phyloP scores from a whole-genome alignment of 2,888 invertebrate species.

The Leucophenga maculata region DNA sequence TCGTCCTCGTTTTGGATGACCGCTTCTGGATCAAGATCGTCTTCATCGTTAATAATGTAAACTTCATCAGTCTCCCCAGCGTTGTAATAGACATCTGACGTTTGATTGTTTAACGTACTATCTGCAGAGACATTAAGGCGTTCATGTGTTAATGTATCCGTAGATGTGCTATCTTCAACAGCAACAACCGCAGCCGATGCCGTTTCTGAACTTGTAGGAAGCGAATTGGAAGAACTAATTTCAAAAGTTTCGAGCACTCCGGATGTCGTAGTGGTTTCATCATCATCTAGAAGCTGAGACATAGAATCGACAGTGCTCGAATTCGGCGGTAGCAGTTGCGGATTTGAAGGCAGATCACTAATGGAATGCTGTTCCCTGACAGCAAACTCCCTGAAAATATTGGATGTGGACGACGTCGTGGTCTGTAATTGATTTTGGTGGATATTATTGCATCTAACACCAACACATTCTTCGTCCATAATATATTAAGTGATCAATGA shows the following conservation, averaged over 20 bases:
- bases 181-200: conserved; percentile 55
- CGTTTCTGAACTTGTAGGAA: conserved; percentile 53
- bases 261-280: conserved; percentile 62
- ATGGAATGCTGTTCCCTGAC: neutral
- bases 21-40: conserved; percentile 57
- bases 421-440: conserved; percentile 24
- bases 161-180: conserved; percentile 64
- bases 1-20: conserved; percentile 35
- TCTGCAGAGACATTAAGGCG: no score
- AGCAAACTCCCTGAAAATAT: conserved; percentile 2
- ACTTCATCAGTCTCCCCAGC: conserved; percentile 52
- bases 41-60: conserved; percentile 66
- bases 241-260: conserved; percentile 62
- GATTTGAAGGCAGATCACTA: conserved; percentile 39
- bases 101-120: conserved; percentile 27
- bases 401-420: conserved; percentile 18
- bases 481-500: conserved; percentile 43
- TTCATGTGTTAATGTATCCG: conserved; percentile 54
- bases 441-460: conserved; percentile 53
- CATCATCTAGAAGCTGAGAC: conserved; percentile 63
- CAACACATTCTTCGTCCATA: conserved; percentile 71
- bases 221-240: conserved; percentile 65
- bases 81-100: conserved; percentile 42
- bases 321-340: conserved; percentile 28
- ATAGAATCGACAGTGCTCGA: conserved; percentile 51